Percentiles rank a stretch among this genome's conserved stretches.
Evolutionary conservation across 2,888 invertebrate species (phyloP).

Genomic region (Pseudococcus viburni): DNA sequence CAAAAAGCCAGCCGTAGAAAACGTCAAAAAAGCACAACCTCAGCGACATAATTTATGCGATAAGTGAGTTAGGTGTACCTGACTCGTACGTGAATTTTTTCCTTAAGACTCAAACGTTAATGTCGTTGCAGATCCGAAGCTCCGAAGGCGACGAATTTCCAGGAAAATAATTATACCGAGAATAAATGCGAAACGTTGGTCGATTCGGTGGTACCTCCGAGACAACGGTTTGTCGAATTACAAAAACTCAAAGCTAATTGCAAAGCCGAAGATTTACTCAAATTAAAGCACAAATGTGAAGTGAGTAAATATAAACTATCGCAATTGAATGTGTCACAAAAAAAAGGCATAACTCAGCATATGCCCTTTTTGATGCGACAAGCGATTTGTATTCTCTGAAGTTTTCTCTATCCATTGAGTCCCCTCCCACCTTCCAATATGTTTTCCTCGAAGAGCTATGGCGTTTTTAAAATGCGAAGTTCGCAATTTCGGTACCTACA

Average conservation of each 20-base stretch:
- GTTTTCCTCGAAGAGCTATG: no score
- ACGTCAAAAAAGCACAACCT: constrained; percentile 24
- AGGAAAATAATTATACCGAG: constrained; percentile 73
- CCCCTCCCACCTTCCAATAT: no score
- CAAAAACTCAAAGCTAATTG: constrained; percentile 84
- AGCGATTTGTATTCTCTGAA: no score
- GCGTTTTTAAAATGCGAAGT: no score
- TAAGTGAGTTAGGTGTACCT: constrained; percentile 22
- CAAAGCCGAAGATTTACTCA: constrained; percentile 84
- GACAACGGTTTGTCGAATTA: constrained; percentile 78
- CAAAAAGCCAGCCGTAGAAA: constrained; percentile 18
- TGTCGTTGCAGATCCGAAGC: constrained; percentile 67
- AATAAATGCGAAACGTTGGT: constrained; percentile 75
- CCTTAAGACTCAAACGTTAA: not conserved
- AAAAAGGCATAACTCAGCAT: no score
- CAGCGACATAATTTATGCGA: constrained; percentile 58
- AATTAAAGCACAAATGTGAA: constrained; percentile 81
- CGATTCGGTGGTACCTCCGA: constrained; percentile 80
- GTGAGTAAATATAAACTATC: constrained; percentile 68
- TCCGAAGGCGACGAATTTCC: constrained; percentile 67
- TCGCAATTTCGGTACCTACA: no score
- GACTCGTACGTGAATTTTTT: not conserved
- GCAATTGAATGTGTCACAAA: no score
- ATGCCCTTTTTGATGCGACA: no score
- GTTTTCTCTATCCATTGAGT: no score